These are phyloP conservation scores for Drosophila paulistorum DNA, from an alignment of 1,140 invertebrate species.

Conservation along the genomic window DNA sequence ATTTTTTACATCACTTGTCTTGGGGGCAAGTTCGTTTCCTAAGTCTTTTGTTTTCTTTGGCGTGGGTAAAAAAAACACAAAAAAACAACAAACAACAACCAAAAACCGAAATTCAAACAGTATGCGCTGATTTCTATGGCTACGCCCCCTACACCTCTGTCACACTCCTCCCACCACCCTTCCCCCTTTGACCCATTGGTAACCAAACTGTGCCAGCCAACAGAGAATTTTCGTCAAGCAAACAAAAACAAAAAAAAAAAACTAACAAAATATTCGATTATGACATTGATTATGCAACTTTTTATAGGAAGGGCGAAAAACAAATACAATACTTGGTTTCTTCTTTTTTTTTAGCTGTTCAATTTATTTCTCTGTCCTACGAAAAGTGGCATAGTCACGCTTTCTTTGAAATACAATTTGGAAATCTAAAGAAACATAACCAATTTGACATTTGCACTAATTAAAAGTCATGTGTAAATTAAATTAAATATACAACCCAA, in stretches of 20 bases:
- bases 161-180: slow-evolving; percentile 37
- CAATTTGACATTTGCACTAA: slow-evolving; percentile 57
- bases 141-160: background rate
- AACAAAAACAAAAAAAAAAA: slow-evolving; percentile 34
- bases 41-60: slow-evolving; percentile 74
- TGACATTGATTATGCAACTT: slow-evolving; percentile 71
- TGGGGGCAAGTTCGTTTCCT: slow-evolving; percentile 78
- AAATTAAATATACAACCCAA: slow-evolving; percentile 32
- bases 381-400: slow-evolving; percentile 64
- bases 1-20: slow-evolving; percentile 73
- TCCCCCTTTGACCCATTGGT: slow-evolving; percentile 29
- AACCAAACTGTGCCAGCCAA: slow-evolving; percentile 31
- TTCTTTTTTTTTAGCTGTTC: slow-evolving; percentile 15
- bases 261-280: slow-evolving; percentile 60
- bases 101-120: slow-evolving; percentile 36
- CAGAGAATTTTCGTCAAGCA: slow-evolving; percentile 42
- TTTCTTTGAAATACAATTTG: slow-evolving; percentile 52
- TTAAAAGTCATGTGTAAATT: slow-evolving; percentile 73
- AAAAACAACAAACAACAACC: slow-evolving; percentile 30
- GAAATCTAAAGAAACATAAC: slow-evolving; percentile 14
- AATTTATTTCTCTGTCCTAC: slow-evolving; percentile 11
- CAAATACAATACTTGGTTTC: slow-evolving; percentile 25
- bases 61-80: slow-evolving; percentile 60
- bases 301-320: slow-evolving; percentile 40
- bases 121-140: slow-evolving; percentile 49